phyloP scores from a whole-genome alignment of 1,140 invertebrate genomes.

The Chionoecetes opilio region DNA sequence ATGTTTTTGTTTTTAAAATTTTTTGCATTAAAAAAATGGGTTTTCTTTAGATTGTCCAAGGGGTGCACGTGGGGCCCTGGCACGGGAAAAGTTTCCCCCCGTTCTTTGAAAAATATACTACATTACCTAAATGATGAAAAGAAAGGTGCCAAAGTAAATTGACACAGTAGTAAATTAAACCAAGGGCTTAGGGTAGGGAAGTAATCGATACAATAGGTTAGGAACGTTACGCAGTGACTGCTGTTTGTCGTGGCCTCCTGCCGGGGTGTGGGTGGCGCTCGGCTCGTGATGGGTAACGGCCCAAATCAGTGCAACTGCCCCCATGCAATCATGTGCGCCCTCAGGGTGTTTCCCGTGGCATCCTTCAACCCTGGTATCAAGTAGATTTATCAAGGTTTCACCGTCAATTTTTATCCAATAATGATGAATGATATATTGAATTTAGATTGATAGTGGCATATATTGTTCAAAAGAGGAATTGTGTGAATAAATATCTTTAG shows the following conservation, averaged over 20 bases:
- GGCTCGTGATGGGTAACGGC: neutral
- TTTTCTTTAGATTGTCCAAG: no score
- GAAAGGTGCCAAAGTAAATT: no score
- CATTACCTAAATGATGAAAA: no score
- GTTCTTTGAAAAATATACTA: no score
- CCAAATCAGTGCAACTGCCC: conserved; percentile 1
- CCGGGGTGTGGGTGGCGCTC: neutral
- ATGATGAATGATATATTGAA: neutral
- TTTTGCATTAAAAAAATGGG: no score
- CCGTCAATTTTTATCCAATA: neutral
- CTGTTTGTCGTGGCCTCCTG: neutral
- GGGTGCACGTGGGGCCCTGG: no score
- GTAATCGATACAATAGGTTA: no score
- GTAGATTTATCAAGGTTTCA: neutral
- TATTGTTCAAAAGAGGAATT: neutral
- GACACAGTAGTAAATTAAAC: no score
- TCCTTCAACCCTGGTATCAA: neutral
- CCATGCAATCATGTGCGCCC: neutral
- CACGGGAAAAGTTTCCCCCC: no score
- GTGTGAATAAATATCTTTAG: no score
- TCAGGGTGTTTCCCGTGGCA: neutral
- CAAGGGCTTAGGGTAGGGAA: no score
- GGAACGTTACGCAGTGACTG: neutral
- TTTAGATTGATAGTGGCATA: neutral
- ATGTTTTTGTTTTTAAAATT: no score